Evolutionary conservation across 2,113 vertebrate genomes (phyloP), one percentile per base, ranked within the genome.

Genomic region (Pongo abelii): DNA sequence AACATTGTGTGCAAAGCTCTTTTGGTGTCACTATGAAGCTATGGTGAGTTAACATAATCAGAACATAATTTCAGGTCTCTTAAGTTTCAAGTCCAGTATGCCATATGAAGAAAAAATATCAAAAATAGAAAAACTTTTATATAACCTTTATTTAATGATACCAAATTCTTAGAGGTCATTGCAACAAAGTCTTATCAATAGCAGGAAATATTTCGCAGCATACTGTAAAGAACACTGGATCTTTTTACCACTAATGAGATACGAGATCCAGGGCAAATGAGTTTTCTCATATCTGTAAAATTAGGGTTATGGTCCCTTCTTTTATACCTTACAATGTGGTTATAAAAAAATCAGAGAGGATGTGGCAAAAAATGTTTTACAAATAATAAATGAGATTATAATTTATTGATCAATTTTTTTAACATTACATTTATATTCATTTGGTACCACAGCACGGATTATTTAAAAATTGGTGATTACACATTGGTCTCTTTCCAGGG

Each of bases 401-500:
- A 38, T 69, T 83, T 67, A 57, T 77, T 78, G 50, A 70, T 40
- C 84, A 48, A 22, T 79, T 59, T 93, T 93, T 70, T 61, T 85
- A 40, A 50, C 11, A 86, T 50, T 40, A 59, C 27, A 59, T 89
- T 89, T 43, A 78, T 79, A 84, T 84, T 59, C 69, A 72, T 84
- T 89, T 93, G 40, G 50, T 59, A 84, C 59, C 38, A 72, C 22
- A 38, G 17, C 18, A 59, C 43, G n/a, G 30, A 46, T 52, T 96
- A 52, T 91, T 91, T 84, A 94, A 81, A 86, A 96, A 86, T 27
- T 89, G 14, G 50, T 72, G 40, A 79, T 52, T 70, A 43, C 30
- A 61, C 50, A 85, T 72, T 84, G 40, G 43, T 89, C n/a, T 96
- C 90, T 95, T 72, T 50, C 78, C 61, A 84, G 59, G 52, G 52